These are phyloP conservation scores for Furcula furcula DNA, from an alignment of 2,888 invertebrate genomes.

Conservation along the genomic window DNA sequence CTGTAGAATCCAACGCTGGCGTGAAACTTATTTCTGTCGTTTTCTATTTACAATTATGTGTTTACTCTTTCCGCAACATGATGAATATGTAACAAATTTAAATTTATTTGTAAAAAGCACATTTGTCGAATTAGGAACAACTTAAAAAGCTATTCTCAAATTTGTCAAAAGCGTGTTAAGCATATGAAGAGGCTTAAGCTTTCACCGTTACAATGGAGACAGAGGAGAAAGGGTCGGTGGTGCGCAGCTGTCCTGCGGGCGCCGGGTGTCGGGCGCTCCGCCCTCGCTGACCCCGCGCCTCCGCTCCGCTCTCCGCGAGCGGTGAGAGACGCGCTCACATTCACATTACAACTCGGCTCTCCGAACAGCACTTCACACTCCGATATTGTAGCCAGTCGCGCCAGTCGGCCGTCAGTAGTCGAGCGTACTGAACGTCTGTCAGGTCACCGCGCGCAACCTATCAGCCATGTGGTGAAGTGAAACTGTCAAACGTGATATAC, in stretches of 20 bases:
- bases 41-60: too few relatives aligned
- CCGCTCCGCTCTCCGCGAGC: conserved; percentile 40
- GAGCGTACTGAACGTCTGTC: conserved; percentile 60
- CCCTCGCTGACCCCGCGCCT: conserved; percentile 67
- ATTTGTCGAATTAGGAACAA: too few relatives aligned
- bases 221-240: conserved; percentile 70
- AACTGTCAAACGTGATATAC: conserved; percentile 79
- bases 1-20: too few relatives aligned
- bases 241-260: conserved; percentile 77
- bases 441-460: conserved; percentile 51
- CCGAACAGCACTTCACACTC: conserved; percentile 32
- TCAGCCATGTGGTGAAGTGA: conserved; percentile 80
- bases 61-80: too few relatives aligned
- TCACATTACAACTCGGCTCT: conserved; percentile 38
- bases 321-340: conserved; percentile 43
- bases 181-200: conserved; percentile 47
- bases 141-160: too few relatives aligned
- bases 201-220: conserved; percentile 63
- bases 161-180: conserved; percentile 27
- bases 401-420: conserved; percentile 71
- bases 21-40: too few relatives aligned
- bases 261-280: conserved; percentile 60
- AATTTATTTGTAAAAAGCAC: too few relatives aligned
- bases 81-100: too few relatives aligned
- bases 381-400: conserved; percentile 29